Evolutionary conservation across 2,113 vertebrate genomes (phyloP).

Genomic region (Donacobius atricapilla): DNA sequence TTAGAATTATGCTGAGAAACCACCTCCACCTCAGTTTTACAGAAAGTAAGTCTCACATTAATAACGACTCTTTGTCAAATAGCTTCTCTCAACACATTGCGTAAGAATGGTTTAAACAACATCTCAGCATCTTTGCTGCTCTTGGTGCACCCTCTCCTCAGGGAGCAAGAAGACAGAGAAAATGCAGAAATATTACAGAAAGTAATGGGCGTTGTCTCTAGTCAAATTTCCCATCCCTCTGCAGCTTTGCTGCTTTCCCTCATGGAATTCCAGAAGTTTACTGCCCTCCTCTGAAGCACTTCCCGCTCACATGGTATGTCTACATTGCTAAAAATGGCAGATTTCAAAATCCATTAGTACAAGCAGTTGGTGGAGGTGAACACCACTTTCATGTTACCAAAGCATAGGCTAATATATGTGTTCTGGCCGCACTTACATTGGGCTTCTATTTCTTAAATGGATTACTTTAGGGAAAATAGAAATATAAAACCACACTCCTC

Average conservation of each 20-base stretch:
- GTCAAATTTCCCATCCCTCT: background rate
- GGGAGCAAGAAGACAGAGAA: background rate
- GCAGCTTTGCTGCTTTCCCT: background rate
- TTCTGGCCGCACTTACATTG: background rate
- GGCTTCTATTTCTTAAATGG: background rate
- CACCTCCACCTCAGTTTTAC: background rate
- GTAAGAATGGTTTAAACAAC: background rate
- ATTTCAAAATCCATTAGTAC: background rate
- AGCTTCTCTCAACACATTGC: background rate
- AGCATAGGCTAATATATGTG: background rate
- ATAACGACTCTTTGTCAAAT: background rate
- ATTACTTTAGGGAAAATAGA: background rate
- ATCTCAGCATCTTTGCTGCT: background rate
- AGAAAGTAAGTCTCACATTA: background rate
- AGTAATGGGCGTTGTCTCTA: background rate
- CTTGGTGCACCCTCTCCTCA: background rate
- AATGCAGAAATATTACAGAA: background rate
- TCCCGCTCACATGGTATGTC: background rate
- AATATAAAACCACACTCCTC: background rate
- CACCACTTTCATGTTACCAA: background rate
- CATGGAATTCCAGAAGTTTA: background rate
- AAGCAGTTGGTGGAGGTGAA: background rate
- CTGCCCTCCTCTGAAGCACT: background rate
- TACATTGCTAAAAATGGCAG: background rate
- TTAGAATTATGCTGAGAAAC: background rate